Evolutionary conservation across 2,113 vertebrate genomes (phyloP), one percentile per base, ranked within the genome.

Genomic region (Pseudorhombus dupliciocellatus): DNA sequence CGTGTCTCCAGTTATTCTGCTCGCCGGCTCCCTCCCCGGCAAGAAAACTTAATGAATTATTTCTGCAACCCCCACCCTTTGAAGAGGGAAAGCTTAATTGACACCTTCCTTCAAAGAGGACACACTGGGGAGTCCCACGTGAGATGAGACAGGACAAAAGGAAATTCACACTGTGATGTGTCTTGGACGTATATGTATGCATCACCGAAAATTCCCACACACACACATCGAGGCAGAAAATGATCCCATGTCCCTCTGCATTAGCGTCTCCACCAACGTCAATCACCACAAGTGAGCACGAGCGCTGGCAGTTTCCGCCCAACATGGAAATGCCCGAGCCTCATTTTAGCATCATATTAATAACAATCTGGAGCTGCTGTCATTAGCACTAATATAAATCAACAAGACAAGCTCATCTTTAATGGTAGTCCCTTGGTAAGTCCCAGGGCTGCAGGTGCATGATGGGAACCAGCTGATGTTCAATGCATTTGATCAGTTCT

Each of bases 1-100:
- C 34, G 1, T 37, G 46, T 79, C 61, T 66, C 8, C 30, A 63
- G n/a, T 34, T 42, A 22, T 42, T 58, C 63, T 18, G 4, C 40
- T 28, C 3, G 9, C 22, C 7, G 6, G 65, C 61, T 56, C 37
- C 67, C 44, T 77, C 58, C 42, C 56, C 14, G 1, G 55, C 55
- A 18, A 42, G 34, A 46, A 70, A 73, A 68, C 37, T n/a, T 44
- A 34, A 76, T 80, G 48, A 84, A 75, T 77, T 66, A 64, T 77
- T 81, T 56, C 62, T 40, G 9, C 30, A 61, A 21, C 16, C 28
- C n/a, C 37, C 26, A 44, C 15, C 42, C 58, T 70, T 89, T 87
- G 82, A 87, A 66, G 50, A 66, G 81, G 75, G 77, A 15, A 65
- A 59, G 55, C 74, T 74, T 34, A 86, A 78, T 69, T 80, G 83